Base-by-base conservation (phyloP, 2,888 invertebrate genomes). In the Sturmia bella region DNA sequence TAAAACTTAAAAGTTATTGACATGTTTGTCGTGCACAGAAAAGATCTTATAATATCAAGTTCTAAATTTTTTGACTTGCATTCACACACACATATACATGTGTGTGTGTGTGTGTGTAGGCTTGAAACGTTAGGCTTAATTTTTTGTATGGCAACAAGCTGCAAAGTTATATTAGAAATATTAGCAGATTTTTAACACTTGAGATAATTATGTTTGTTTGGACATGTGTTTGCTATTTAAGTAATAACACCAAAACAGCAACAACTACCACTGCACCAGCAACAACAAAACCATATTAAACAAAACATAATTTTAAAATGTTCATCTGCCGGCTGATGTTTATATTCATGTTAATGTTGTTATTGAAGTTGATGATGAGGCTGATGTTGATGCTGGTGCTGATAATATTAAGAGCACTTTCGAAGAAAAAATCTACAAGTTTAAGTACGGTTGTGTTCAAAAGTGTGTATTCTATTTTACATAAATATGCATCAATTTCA, bases 401-500 rank as follows among this genome's bases (percentile, higher is more conserved):
- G 56, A 69, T 52, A 45, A 69, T 32, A 27, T 69, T 64, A 80
- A 70, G 74, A 64, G 57, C 64, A 64, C 72, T 75, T 74, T 32
- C 9, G 9, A 32, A 7, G 32, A 66, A 19, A 24, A 48, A 1
- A 6, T 63, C 0, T 27, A 41, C 27, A 15, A 17, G 41, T 17
- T n/a, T 52, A 52, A n/a, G 17, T 52, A 50, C 11, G 27, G 24
- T 43, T 56, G 27, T 69, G 43, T 32, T 32, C 6, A 12, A 27
- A 56, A 45, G 7, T 32, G 0, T 52, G 17, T 59, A 21, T 48
- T 48, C n/a, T 56, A 68, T 63, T 61, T 41, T 68, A 43, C 50
- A 68, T 43, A 63, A 50, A 77, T 73, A 73, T 88, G 87, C 88
- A 88, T 85, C 86, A 86, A 86, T 87, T 88, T 87, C 86, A 86